A percentile compares a stretch with the other conserved stretches of the same genome.
Conservation (phyloP, 1,140 invertebrate species). For the Drosophila insularis region DNA sequence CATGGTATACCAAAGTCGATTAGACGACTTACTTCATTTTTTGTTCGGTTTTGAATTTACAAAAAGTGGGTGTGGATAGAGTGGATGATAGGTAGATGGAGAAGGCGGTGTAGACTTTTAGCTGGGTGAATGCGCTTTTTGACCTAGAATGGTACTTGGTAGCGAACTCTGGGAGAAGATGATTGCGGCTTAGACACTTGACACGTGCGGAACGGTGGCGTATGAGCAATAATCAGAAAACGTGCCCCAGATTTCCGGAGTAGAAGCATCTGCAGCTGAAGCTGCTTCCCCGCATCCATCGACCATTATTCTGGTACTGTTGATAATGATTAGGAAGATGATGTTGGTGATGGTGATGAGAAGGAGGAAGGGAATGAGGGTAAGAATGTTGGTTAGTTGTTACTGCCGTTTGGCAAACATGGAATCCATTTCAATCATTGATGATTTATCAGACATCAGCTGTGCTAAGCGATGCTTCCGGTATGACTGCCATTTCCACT, state of each 20-base stretch:
- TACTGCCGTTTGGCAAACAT: conserved; percentile 28
- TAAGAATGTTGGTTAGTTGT: background rate
- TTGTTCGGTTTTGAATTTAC: background rate
- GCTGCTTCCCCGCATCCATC: background rate
- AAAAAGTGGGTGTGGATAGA: background rate
- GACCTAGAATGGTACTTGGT: conserved; percentile 41
- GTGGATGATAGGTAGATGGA: background rate
- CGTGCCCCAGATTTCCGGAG: conserved; percentile 57
- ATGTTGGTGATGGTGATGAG: background rate
- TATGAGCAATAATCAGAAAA: conserved; percentile 54
- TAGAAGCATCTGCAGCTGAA: conserved; percentile 3
- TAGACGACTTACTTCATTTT: no score
- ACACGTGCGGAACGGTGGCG: conserved; percentile 40
- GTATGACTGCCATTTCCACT: background rate
- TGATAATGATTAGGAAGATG: background rate
- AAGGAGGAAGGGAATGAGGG: background rate
- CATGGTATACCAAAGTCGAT: no score
- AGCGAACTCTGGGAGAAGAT: conserved; percentile 10
- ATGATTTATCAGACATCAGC: conserved; percentile 72
- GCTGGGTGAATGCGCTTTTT: conserved; percentile 70
- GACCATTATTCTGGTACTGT: background rate
- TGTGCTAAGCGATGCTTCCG: conserved; percentile 43
- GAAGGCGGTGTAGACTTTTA: conserved; percentile 3
- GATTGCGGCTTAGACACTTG: conserved; percentile 37
- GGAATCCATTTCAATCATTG: conserved; percentile 69